Evolutionary conservation across 2,113 vertebrate species (phyloP), one percentile per base, ranked within the genome.

Genomic region (Myotis lucifugus): DNA sequence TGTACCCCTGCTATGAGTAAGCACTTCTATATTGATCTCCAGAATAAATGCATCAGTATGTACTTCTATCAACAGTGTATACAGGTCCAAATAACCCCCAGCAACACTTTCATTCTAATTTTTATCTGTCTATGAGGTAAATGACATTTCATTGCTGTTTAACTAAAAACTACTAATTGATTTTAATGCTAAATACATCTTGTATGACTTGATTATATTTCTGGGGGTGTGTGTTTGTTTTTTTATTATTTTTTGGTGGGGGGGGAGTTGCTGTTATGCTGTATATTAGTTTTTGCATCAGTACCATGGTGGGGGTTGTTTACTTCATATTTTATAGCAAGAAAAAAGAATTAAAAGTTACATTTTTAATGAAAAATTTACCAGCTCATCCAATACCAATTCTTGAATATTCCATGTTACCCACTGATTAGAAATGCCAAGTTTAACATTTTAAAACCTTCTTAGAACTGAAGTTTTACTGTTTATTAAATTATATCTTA

Each of bases 331-430:
- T 70, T 90, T 72, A 84, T 67, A 40, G 10, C 19, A 50, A 93
- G n/a, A 85, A 32, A 88, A 88, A 73, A 79, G 1, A 8, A 70
- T 83, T 15, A 54, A 64, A 74, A 64, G 48, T 87, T 91, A 46
- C n/a, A 2, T 84, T 96, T 93, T 73, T 93, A 94, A 83, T 95
- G n/a, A 85, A 94, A 92, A 85, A 37, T 76, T 73, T 95, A 74
- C 54, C 67, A 88, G 85, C 19, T 91, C 25, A 69, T 54, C 46
- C 61, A 93, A 54, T 15, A 85, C 5, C 67, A 95, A 74, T 94
- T 78, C 40, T 67, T 54, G 23, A 94, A 82, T 87, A 78, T 64
- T 88, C 32, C 37, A 59, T 88, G 29, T n/a, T 93, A 76, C 27
- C 67, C 64, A 77, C 48, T 73, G 54, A 77, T 88, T 77, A 93